Percentiles rank a stretch among this genome's conserved stretches.
These are phyloP conservation scores for Rhizomys pruinosus DNA, from an alignment of 2,113 vertebrate genomes.

Conservation along the genomic window DNA sequence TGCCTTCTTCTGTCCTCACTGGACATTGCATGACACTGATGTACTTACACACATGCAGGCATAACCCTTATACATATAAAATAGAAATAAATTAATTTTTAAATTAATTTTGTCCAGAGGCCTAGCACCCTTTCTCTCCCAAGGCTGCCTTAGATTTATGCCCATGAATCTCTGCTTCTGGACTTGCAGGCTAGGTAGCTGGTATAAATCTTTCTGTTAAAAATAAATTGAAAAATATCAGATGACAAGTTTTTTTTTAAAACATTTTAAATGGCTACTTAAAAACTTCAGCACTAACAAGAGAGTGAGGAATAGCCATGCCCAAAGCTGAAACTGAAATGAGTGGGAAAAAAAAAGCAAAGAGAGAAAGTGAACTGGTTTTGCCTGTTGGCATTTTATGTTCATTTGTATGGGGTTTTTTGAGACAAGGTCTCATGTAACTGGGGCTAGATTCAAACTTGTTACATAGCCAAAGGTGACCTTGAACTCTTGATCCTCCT, in stretches of 20 bases:
- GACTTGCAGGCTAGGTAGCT: background rate
- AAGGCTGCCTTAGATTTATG: background rate
- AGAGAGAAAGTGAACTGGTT: background rate
- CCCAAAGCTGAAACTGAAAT: background rate
- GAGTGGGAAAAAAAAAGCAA: background rate
- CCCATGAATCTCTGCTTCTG: background rate
- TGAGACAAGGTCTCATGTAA: background rate
- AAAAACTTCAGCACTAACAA: background rate
- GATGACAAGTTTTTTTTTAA: background rate
- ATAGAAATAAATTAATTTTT: no score
- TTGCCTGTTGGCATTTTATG: background rate
- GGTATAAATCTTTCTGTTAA: background rate
- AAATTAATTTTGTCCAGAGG: constrained; percentile 15
- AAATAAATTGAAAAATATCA: background rate
- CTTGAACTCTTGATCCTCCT: background rate
- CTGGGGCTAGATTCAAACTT: background rate
- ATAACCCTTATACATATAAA: no score
- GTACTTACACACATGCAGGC: no score
- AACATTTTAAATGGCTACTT: background rate
- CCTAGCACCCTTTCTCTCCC: background rate
- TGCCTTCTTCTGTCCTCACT: no score
- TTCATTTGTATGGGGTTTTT: background rate
- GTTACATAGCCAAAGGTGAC: background rate
- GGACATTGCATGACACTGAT: no score
- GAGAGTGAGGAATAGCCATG: background rate